Percentiles rank a stretch among this genome's conserved stretches.
Conservation (phyloP, 2,113 vertebrate species). For the Polypterus senegalus region DNA sequence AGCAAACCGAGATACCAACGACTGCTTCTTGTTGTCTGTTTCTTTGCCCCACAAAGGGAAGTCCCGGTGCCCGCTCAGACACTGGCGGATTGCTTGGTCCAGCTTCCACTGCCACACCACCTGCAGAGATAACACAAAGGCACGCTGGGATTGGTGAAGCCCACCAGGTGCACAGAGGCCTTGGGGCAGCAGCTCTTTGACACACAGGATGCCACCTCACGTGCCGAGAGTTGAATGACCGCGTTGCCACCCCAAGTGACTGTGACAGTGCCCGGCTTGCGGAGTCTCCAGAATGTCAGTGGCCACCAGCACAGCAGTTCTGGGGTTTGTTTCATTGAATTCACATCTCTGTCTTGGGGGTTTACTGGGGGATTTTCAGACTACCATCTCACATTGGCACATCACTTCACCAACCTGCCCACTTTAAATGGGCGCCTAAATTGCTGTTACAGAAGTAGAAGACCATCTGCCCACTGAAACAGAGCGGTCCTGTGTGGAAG, state of each 20-base stretch:
- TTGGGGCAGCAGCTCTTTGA: neutral
- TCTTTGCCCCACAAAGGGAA: slow-evolving; percentile 34
- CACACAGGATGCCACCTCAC: neutral
- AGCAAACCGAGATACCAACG: slow-evolving; percentile 19
- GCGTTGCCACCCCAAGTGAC: neutral
- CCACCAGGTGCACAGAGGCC: neutral
- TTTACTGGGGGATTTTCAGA: too few relatives aligned
- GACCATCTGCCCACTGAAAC: too few relatives aligned
- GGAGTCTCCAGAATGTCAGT: neutral
- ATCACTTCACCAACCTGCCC: too few relatives aligned
- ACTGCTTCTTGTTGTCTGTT: rapidly evolving
- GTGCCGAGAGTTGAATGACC: neutral
- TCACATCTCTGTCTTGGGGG: too few relatives aligned
- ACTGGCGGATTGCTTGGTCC: slow-evolving; percentile 43
- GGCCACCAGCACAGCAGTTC: neutral
- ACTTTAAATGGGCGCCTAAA: too few relatives aligned
- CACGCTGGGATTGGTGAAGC: rapidly evolving
- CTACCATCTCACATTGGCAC: too few relatives aligned
- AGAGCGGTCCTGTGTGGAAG: too few relatives aligned
- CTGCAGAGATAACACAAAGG: slow-evolving; percentile 22
- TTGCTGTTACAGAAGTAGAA: too few relatives aligned
- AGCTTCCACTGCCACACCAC: slow-evolving; percentile 48
- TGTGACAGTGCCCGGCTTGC: neutral
- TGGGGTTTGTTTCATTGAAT: too few relatives aligned
- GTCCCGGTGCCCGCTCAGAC: slow-evolving; percentile 34